phyloP scores from a whole-genome alignment of 2,113 vertebrate genomes.

The Alosa alosa region DNA sequence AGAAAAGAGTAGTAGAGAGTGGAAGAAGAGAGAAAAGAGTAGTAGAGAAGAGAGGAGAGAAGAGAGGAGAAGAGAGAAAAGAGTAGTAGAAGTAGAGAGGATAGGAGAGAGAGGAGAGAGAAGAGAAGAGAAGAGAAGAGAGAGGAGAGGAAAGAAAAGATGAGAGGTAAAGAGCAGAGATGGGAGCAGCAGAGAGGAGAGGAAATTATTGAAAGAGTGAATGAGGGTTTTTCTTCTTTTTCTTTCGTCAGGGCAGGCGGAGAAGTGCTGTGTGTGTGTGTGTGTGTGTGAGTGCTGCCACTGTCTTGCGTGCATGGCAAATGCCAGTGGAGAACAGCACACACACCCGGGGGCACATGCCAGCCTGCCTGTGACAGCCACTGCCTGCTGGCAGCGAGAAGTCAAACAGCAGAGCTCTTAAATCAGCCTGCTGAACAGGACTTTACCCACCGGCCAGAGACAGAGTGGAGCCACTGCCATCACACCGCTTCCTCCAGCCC shows the following conservation, averaged over 20 bases:
- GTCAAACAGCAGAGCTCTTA: slow-evolving; percentile 27
- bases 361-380: slow-evolving; percentile 12
- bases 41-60: background rate
- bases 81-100: background rate
- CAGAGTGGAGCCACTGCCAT: slow-evolving; percentile 26
- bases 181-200: background rate
- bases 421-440: slow-evolving; percentile 1
- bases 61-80: background rate
- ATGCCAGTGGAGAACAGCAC: background rate
- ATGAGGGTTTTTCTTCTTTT: slow-evolving; percentile 13
- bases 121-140: background rate
- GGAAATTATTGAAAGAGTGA: background rate
- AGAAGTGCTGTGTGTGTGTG: background rate
- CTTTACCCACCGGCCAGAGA: background rate
- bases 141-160: slow-evolving; percentile 20
- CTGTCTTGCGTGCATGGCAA: slow-evolving; percentile 9
- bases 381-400: background rate
- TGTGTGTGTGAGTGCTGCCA: background rate
- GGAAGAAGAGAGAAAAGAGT: background rate
- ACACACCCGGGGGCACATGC: background rate
- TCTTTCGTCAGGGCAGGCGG: slow-evolving; percentile 10
- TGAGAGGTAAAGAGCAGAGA: slow-evolving; percentile 21
- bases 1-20: background rate
- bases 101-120: background rate
- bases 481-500: slow-evolving; percentile 47